Percentiles rank a stretch among this genome's conserved stretches.
Evolutionary conservation across 2,888 invertebrate species (phyloP).

Genomic region (Ichneumoninae sp.): DNA sequence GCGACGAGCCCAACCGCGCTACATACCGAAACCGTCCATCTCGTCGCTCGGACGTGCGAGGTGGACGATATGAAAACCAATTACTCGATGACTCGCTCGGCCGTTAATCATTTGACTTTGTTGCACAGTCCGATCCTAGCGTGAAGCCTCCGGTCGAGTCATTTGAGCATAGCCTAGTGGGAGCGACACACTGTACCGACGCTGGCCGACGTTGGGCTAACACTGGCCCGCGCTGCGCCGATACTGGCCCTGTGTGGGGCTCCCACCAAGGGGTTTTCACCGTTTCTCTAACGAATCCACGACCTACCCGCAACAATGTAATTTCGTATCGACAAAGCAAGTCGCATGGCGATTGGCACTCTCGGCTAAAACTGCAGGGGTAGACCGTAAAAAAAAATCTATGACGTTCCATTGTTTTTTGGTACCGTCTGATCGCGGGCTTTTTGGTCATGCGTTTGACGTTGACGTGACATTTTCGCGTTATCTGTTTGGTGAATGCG

Average conservation of each 20-base stretch:
- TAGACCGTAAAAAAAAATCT: neutral
- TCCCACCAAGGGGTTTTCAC: neutral
- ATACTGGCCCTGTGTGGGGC: neutral
- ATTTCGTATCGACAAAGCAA: slow-evolving; percentile 39
- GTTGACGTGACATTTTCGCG: neutral
- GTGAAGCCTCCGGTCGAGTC: slow-evolving; percentile 38
- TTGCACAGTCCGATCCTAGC: slow-evolving; percentile 27
- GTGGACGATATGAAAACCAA: slow-evolving; percentile 40
- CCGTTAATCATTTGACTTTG: slow-evolving; percentile 60
- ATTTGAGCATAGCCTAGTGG: slow-evolving; percentile 22
- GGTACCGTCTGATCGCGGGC: too few species aligned
- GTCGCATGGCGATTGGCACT: neutral
- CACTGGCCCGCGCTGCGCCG: neutral
- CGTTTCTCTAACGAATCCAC: neutral
- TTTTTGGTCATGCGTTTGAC: neutral
- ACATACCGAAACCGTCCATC: slow-evolving; percentile 20
- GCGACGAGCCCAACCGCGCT: neutral
- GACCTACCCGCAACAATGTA: slow-evolving; percentile 42
- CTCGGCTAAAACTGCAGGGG: neutral
- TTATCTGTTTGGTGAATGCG: neutral
- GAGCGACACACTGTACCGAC: neutral
- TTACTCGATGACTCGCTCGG: slow-evolving; percentile 50
- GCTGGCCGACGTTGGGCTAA: neutral
- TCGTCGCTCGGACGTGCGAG: slow-evolving; percentile 1
- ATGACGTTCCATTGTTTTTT: neutral